Conservation (phyloP, 2,113 vertebrate species). For the Malurus melanocephalus region DNA sequence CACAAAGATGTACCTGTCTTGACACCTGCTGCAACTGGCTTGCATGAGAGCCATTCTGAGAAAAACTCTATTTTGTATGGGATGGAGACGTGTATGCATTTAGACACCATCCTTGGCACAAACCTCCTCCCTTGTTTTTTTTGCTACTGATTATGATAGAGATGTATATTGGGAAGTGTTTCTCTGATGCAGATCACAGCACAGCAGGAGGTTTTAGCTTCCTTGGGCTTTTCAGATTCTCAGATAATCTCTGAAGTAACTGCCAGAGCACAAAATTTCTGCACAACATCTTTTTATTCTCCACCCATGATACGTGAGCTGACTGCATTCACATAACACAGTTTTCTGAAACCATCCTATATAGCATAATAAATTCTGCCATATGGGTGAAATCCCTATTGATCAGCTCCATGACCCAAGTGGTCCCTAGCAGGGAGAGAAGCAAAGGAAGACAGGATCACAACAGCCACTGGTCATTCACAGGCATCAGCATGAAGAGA, state of each 20-base stretch:
- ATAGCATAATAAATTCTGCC: neutral
- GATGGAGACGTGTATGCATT: neutral
- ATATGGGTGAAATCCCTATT: neutral
- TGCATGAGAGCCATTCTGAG: neutral
- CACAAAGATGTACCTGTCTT: neutral
- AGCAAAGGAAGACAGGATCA: neutral
- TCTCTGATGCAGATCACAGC: neutral
- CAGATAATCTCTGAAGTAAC: neutral
- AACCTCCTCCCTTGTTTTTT: neutral
- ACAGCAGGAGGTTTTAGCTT: fast-evolving
- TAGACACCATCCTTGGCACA: fast-evolving
- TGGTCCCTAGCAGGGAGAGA: neutral
- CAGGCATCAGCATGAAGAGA: neutral
- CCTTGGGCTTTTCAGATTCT: neutral
- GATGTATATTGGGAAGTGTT: neutral
- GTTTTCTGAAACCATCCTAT: neutral
- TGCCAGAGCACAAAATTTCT: neutral
- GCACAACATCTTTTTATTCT: neutral
- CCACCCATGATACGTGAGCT: neutral
- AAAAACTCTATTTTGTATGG: neutral
- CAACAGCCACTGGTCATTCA: neutral
- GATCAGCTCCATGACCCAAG: neutral
- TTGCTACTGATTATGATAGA: neutral
- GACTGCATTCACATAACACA: neutral
- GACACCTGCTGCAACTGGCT: neutral